Conservation (phyloP, 1,140 invertebrate species). For the Brachionus calyciflorus region DNA sequence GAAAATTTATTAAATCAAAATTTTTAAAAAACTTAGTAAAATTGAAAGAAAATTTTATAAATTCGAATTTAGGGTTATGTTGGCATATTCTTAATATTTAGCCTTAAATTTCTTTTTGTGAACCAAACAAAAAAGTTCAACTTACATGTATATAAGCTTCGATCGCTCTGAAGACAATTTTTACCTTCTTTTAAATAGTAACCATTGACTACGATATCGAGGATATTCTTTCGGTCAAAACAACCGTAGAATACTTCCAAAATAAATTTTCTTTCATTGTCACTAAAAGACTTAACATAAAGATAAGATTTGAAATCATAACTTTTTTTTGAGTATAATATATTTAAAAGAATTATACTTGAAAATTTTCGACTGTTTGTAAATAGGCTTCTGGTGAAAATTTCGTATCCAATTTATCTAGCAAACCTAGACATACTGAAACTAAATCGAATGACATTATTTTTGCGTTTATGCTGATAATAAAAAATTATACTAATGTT, state of each 20-base stretch:
- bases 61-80: too few relatives aligned
- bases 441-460: conserved; percentile 29
- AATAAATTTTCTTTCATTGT: conserved; percentile 4
- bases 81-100: too few relatives aligned
- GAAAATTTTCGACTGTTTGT: conserved; percentile 16
- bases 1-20: background rate
- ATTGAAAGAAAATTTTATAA: too few relatives aligned
- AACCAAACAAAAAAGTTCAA: background rate
- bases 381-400: conserved; percentile 37
- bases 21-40: background rate
- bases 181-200: conserved; percentile 37
- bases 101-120: too few relatives aligned
- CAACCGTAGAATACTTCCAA: conserved; percentile 37
- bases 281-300: background rate
- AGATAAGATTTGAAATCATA: background rate
- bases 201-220: conserved; percentile 20
- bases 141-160: conserved; percentile 34
- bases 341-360: background rate
- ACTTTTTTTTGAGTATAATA: background rate
- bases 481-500: too few relatives aligned
- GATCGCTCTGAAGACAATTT: conserved; percentile 7
- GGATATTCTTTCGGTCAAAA: conserved; percentile 8
- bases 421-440: background rate
- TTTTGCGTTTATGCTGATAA: too few relatives aligned
- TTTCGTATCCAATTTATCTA: conserved; percentile 26